phyloP scores from a whole-genome alignment of 2,113 vertebrate genomes.

The Capra hircus region DNA sequence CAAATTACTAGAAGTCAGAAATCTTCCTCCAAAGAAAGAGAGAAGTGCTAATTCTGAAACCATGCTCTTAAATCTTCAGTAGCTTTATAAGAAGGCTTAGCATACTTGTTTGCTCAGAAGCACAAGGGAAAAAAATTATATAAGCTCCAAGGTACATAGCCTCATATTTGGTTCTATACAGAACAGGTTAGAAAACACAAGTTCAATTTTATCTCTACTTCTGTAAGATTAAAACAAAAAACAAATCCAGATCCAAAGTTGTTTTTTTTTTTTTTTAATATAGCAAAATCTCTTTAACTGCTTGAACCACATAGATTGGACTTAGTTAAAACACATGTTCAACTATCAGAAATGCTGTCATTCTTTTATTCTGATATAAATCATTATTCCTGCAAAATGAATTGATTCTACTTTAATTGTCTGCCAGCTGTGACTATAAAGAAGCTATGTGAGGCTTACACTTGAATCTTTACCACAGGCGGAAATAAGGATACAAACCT shows the following conservation, averaged over 20 bases:
- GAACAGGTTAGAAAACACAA: conserved; percentile 36
- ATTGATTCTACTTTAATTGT: conserved; percentile 73
- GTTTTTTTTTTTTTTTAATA: neutral
- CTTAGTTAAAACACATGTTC: conserved; percentile 65
- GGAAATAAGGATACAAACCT: conserved; percentile 76
- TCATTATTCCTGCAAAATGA: conserved; percentile 70
- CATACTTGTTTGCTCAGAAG: conserved; percentile 25
- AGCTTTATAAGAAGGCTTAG: neutral
- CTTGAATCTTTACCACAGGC: conserved; percentile 71
- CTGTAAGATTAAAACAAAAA: conserved; percentile 48
- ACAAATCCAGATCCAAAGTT: conserved; percentile 45
- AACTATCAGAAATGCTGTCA: conserved; percentile 61
- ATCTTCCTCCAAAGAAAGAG: conserved; percentile 4
- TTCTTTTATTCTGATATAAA: conserved; percentile 63
- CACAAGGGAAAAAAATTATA: neutral
- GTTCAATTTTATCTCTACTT: conserved; percentile 32
- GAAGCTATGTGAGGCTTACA: conserved; percentile 63
- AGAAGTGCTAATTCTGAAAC: neutral
- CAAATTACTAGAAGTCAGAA: neutral
- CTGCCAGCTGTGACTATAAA: conserved; percentile 64
- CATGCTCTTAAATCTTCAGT: neutral
- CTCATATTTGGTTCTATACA: conserved; percentile 25
- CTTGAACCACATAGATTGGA: conserved; percentile 58
- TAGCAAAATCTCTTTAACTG: conserved; percentile 48
- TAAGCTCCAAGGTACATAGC: neutral